These are phyloP conservation scores for Tragelaphus oryx DNA, from an alignment of 2,797 vertebrate genomes.

Conservation along the genomic window DNA sequence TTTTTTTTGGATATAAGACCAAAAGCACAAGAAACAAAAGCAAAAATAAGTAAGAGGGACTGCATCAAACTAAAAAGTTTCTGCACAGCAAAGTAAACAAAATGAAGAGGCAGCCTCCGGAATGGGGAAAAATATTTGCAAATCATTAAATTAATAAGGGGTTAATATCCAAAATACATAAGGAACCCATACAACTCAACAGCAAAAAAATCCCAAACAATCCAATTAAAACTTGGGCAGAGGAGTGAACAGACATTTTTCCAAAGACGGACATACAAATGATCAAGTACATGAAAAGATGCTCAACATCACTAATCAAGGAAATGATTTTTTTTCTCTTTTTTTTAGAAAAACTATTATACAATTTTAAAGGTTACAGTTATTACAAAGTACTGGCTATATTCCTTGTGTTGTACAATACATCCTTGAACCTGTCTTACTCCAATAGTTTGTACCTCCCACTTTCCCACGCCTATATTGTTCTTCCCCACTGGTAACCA, in stretches of 20 bases:
- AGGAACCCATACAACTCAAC: neutral
- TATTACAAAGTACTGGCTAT: neutral
- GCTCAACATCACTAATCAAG: neutral
- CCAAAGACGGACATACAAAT: neutral
- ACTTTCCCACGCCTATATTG: neutral
- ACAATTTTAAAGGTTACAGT: neutral
- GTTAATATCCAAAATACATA: neutral
- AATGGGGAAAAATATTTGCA: neutral
- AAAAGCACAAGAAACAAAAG: neutral
- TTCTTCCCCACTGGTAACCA: neutral
- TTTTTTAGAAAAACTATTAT: neutral
- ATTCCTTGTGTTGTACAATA: neutral
- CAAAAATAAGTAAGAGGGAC: neutral
- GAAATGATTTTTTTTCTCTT: neutral
- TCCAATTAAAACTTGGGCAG: neutral
- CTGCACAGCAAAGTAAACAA: neutral
- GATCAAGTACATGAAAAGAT: neutral
- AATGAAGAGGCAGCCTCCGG: neutral
- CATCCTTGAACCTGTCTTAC: neutral
- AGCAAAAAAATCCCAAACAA: neutral
- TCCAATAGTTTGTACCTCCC: neutral
- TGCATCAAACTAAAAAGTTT: neutral
- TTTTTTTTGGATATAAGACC: neutral
- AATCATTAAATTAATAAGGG: neutral
- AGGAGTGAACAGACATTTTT: neutral